Evolutionary conservation across 2,797 vertebrate species (phyloP), one percentile per base, ranked within the genome.

Genomic region (Nasua narica): DNA sequence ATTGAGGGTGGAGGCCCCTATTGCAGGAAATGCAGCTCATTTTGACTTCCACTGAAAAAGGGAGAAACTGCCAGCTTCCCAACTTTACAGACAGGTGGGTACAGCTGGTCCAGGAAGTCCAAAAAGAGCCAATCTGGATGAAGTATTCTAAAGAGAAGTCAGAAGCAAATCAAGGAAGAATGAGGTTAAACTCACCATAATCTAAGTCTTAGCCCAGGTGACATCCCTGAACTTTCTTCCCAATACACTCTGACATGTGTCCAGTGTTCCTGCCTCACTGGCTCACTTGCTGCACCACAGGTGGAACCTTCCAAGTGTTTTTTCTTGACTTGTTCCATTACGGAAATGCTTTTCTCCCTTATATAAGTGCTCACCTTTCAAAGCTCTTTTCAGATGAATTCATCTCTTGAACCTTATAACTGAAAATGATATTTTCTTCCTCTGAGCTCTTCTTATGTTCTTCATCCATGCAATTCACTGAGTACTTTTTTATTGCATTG

Each of bases 171-270:
- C 15, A 65, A 60, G 4, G 27, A 52, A 87, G 35, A 82, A 48
- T 16, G 7, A n/a, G 29, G 78, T 35, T 23, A 62, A 27, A 40
- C 1, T 2, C 0, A 0, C 2, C 0, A 0, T 9, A n/a, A 69
- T 35, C 25, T 37, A 16, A 82, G 14, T 69, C 84, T 83, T 35
- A 62, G 70, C 37, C 25, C 76, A 35, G 19, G 14, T 0, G 7
- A 15, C 21, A 25, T 46, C 6, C 32, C 29, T 6, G 13, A 35
- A 23, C 27, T 60, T 4, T 69, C 40, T 69, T 67, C 19, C 48
- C n/a, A n/a, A 29, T 16, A 18, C 11, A 43, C 10, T 54, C 5
- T 13, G 23, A 78, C 48, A 3, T 1, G 6, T 6, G 5, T 18
- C 25, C 25, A 65, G 2, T 4, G 7, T 12, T 58, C 7, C 83